Evolutionary conservation across 2,888 invertebrate genomes (phyloP).

Genomic region (Rutpela maculata): DNA sequence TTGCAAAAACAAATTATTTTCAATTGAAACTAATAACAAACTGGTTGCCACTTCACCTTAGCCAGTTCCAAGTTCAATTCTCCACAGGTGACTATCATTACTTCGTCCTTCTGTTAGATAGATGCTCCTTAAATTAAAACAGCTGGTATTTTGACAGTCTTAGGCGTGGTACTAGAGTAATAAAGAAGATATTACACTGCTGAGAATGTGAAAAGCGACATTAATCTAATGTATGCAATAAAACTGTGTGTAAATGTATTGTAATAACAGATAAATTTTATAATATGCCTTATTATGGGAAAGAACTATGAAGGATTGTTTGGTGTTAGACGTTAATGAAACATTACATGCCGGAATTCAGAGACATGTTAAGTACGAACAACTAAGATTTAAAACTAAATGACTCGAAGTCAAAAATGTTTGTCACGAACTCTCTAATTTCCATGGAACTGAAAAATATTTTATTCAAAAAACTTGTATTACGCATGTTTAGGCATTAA

Average conservation of each 20-base stretch:
- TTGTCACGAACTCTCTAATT: too few species aligned
- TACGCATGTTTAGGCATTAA: too few species aligned
- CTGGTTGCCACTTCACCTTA: too few species aligned
- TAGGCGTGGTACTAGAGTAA: constrained; percentile 37
- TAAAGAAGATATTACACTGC: constrained; percentile 26
- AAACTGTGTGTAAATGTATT: constrained; percentile 22
- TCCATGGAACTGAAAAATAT: too few species aligned
- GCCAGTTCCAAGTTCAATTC: not conserved
- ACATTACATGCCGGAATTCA: not conserved
- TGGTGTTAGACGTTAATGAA: not conserved
- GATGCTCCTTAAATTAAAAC: constrained; percentile 42
- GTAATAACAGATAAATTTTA: constrained; percentile 16
- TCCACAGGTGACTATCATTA: not conserved
- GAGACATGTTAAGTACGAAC: not conserved
- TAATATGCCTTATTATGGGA: constrained; percentile 3
- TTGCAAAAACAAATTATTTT: too few species aligned
- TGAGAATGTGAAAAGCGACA: constrained; percentile 19
- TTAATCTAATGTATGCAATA: constrained; percentile 4
- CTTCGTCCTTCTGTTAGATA: constrained; percentile 9
- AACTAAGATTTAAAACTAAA: too few species aligned
- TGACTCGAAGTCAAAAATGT: too few species aligned
- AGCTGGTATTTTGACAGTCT: constrained; percentile 42
- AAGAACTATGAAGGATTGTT: not conserved
- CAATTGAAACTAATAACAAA: too few species aligned
- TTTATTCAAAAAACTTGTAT: too few species aligned